Evolutionary conservation across 2,797 vertebrate species (phyloP).

Genomic region (Bradypus variegatus): DNA sequence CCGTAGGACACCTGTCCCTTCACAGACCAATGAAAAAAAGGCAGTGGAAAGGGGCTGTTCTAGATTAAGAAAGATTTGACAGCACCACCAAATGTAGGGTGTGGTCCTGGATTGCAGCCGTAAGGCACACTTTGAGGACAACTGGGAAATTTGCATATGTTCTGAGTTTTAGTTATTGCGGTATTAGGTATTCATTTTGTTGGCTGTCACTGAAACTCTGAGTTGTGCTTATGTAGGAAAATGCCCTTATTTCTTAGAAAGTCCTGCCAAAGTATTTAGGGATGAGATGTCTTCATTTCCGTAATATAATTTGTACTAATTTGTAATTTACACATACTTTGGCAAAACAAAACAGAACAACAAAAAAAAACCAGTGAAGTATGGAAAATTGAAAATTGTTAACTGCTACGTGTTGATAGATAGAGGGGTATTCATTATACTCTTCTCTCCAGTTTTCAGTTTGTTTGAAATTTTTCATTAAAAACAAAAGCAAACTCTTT

Average conservation of each 20-base stretch:
- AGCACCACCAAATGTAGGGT: accelerated
- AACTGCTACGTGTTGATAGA: not conserved
- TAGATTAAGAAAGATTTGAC: not conserved
- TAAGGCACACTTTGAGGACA: not conserved
- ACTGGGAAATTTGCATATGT: accelerated
- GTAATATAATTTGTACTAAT: not conserved
- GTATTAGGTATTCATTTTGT: no score
- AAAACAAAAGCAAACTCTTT: not conserved
- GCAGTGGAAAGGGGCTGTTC: not conserved
- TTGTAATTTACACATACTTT: not conserved
- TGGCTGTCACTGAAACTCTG: no score
- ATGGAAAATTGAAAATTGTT: not conserved
- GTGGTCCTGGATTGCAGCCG: not conserved
- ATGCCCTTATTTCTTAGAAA: not conserved
- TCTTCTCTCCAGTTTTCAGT: not conserved
- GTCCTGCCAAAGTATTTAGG: not conserved
- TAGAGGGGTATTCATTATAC: not conserved
- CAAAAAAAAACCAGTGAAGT: no score
- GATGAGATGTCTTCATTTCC: not conserved
- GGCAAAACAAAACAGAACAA: not conserved
- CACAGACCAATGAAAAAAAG: not conserved
- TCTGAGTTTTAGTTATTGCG: not conserved
- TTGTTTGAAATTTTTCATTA: not conserved
- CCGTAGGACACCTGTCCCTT: not conserved
- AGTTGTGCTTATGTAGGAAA: not conserved